Evolutionary conservation across 2,797 vertebrate species (phyloP).

Genomic region (Mionectes olivaceus): DNA sequence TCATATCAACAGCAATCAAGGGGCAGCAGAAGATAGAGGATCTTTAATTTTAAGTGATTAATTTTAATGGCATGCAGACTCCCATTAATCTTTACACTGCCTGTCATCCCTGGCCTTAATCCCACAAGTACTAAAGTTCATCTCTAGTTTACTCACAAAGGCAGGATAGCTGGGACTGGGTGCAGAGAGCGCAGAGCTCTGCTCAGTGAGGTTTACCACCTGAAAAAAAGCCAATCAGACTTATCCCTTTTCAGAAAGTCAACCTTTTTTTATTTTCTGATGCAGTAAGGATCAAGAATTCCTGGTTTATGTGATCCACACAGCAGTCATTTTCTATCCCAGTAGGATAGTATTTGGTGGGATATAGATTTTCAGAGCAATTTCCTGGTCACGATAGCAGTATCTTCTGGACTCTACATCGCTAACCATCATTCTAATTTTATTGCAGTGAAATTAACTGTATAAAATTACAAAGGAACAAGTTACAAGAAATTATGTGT

Average conservation of each 20-base stretch:
- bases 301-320: not conserved
- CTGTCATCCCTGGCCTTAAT: not conserved
- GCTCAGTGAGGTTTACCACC: not conserved
- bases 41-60: constrained; percentile 39
- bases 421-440: not conserved
- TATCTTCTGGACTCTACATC: not conserved
- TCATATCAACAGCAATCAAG: not conserved
- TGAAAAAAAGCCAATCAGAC: not conserved
- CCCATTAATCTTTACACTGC: not conserved
- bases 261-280: not conserved
- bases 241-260: not conserved
- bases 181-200: not conserved
- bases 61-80: not conserved
- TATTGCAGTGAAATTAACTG: not conserved
- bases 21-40: not conserved
- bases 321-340: not conserved
- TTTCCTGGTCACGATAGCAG: not conserved
- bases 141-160: not conserved
- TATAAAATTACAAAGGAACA: not conserved
- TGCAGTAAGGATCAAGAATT: not conserved
- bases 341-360: not conserved
- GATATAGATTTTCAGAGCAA: not conserved
- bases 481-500: not conserved
- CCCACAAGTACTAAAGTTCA: not conserved
- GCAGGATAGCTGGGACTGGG: not conserved